A percentile compares a stretch with the other conserved stretches of the same genome.
phyloP scores from a whole-genome alignment of 2,797 vertebrate species.

The Florisuga fusca region DNA sequence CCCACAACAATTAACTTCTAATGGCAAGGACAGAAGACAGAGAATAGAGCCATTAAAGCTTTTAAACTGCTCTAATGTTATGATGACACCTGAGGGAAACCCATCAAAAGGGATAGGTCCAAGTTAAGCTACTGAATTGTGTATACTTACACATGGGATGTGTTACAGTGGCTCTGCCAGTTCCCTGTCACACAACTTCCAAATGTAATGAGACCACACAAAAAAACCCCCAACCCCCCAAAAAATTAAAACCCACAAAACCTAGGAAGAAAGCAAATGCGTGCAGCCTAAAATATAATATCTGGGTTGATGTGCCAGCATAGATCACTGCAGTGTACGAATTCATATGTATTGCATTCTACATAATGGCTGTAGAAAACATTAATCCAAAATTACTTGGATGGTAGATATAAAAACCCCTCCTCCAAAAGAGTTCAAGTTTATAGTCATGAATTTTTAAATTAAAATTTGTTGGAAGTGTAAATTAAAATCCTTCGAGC shows the following conservation, averaged over 20 bases:
- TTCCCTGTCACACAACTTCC: neutral
- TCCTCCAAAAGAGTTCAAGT: neutral
- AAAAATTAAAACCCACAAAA: neutral
- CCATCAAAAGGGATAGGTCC: neutral
- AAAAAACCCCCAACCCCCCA: neutral
- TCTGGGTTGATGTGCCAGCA: neutral
- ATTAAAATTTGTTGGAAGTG: constrained; percentile 43
- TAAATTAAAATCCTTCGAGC: constrained; percentile 34
- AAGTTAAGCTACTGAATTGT: neutral
- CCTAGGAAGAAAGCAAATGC: neutral
- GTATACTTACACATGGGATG: neutral
- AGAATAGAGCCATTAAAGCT: neutral
- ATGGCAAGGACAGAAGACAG: neutral
- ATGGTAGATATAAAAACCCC: neutral
- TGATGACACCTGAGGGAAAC: neutral
- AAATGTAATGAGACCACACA: neutral
- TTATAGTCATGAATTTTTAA: constrained; percentile 48
- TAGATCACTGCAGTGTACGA: neutral
- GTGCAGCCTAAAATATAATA: neutral
- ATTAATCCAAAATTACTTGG: constrained; percentile 23
- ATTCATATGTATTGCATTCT: neutral
- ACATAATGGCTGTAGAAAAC: constrained; percentile 10
- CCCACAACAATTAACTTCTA: neutral
- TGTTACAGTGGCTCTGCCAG: neutral
- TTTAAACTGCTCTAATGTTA: neutral